phyloP scores from a whole-genome alignment of 1,140 invertebrate genomes.

The Apis dorsata region DNA sequence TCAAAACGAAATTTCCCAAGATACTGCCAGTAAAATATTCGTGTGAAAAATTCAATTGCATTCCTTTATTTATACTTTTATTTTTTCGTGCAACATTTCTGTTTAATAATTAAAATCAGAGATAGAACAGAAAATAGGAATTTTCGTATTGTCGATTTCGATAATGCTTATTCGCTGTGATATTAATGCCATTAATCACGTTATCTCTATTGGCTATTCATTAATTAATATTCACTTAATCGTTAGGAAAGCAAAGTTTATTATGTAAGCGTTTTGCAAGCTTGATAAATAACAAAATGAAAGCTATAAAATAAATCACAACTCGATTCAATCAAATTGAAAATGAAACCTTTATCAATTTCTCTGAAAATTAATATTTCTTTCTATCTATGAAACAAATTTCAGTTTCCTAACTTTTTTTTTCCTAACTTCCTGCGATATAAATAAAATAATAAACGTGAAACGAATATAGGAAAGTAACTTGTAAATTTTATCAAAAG shows the following conservation, averaged over 20 bases:
- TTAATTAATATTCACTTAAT: slow-evolving; percentile 53
- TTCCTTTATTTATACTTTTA: neutral
- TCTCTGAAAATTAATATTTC: neutral
- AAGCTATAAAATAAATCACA: neutral
- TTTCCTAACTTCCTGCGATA: neutral
- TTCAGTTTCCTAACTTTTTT: neutral
- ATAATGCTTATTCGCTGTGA: slow-evolving; percentile 14
- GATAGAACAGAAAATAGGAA: neutral
- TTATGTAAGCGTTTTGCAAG: slow-evolving; percentile 40
- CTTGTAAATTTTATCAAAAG: neutral
- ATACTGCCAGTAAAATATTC: neutral
- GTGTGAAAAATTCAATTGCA: neutral
- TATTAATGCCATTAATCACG: slow-evolving; percentile 59
- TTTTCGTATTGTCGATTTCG: slow-evolving; percentile 17
- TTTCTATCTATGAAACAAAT: neutral
- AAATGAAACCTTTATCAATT: neutral
- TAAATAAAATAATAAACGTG: neutral
- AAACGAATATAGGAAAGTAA: neutral
- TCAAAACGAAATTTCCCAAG: neutral
- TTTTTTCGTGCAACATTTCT: no score
- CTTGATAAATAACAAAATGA: neutral
- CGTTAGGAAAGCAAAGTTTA: slow-evolving; percentile 10
- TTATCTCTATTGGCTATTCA: slow-evolving; percentile 53
- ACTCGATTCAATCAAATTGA: neutral
- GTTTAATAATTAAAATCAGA: neutral